Conservation (phyloP, 37 sponge, comb jelly and placozoan species). For the Chondrosia reniformis region DNA sequence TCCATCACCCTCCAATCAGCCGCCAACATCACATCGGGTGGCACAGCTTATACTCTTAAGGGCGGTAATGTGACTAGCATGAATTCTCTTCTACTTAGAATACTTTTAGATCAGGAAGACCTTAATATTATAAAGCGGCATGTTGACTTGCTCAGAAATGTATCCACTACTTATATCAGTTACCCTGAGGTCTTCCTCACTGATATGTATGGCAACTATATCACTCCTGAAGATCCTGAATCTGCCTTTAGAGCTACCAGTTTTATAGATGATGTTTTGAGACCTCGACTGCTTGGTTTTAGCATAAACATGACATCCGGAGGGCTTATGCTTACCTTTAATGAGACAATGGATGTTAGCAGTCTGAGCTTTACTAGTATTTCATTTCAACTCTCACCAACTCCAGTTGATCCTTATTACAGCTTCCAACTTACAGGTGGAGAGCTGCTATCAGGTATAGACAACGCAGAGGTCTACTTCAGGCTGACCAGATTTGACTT, state of each 20-base stretch:
- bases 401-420: constrained; percentile 37
- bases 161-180: constrained; percentile 48
- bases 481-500: constrained; percentile 52
- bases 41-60: constrained; percentile 42
- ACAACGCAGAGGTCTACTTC: constrained; percentile 32
- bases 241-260: constrained; percentile 34
- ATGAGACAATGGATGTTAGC: constrained; percentile 66
- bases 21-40: neutral
- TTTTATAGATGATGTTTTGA: constrained; percentile 47
- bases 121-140: constrained; percentile 73
- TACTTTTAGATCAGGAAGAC: constrained; percentile 51
- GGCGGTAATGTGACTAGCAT: constrained; percentile 59
- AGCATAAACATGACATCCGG: constrained; percentile 76
- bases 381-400: constrained; percentile 46
- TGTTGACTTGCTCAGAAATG: constrained; percentile 39
- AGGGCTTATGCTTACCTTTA: constrained; percentile 48
- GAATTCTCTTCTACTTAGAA: constrained; percentile 45
- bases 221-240: constrained; percentile 23
- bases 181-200: constrained; percentile 45
- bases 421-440: constrained; percentile 51
- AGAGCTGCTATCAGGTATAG: constrained; percentile 28
- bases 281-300: constrained; percentile 52
- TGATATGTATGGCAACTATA: constrained; percentile 72
- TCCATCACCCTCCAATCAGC: constrained; percentile 73
- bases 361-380: constrained; percentile 48